Base-by-base conservation (phyloP, 2,113 vertebrate species). In the Chlorodrepanis virens region DNA sequence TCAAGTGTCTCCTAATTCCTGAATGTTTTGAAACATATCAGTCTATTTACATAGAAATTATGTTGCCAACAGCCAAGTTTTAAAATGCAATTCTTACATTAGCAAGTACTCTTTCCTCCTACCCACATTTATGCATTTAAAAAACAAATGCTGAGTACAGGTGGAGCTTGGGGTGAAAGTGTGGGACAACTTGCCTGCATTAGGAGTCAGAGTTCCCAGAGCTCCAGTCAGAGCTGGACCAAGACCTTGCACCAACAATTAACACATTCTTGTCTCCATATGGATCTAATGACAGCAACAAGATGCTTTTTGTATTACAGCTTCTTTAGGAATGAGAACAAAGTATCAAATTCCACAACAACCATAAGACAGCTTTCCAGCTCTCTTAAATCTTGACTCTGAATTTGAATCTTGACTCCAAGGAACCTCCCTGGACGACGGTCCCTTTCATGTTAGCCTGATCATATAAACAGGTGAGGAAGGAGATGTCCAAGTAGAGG, bases 11-110 rank as follows among this genome's bases (percentile, higher is more conserved):
- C 74, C 53, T 68, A 47, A 76, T 70, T 92, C 68, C 54, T 42
- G 61, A 24, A 39, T 67, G 9, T 82, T 84, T 42, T 70, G 45
- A 80, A 93, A 92, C 11, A 4, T 21, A 86, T 24, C 42, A 56
- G 12, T 45, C 31, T 74, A 86, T 87, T 90, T 92, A 49, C 69
- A 59, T 28, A 70, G 67, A 80, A 93, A 93, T 74, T n/a, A 91
- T 28, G 69, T 23, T 89, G 70, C 44, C 28, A 83, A 67, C 25
- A 63, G 72, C 33, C 52, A 56, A n/a, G 14, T 77, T 93, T 81
- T 56, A 74, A 79, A 87, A 70, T 39, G 22, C 9, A 63, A 15
- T 16, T 28, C 28, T 75, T 54, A 54, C 4, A 49, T 65, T 35
- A 68, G 42, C 37, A 92, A 93, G 59, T 53, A 54, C 4, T 71